A percentile compares a stretch with the other conserved stretches of the same genome.
These are phyloP conservation scores for Coilia nasus DNA, from an alignment of 2,797 vertebrate species.

Conservation along the genomic window DNA sequence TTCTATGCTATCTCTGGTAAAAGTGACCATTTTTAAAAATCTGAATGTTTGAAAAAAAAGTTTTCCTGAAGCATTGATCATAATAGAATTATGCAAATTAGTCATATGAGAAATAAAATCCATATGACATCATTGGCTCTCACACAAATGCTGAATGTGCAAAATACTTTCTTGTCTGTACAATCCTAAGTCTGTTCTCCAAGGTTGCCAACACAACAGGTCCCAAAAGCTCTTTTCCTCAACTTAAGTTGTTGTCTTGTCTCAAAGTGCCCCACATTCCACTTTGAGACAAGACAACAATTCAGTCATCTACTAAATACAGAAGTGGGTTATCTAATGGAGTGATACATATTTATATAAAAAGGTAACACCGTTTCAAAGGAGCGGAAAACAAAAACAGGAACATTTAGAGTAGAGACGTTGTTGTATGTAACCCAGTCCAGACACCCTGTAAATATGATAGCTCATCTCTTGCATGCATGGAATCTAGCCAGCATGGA, in stretches of 20 bases:
- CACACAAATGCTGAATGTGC: background rate
- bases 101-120: constrained; percentile 6
- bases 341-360: background rate
- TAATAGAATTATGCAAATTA: background rate
- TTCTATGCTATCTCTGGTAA: background rate
- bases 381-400: background rate
- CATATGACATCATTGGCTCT: constrained; percentile 5
- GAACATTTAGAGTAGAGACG: background rate
- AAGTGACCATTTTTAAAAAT: background rate
- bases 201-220: background rate
- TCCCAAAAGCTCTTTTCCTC: background rate
- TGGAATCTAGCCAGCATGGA: background rate
- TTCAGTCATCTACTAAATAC: background rate
- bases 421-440: background rate
- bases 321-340: background rate
- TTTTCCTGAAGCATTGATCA: background rate
- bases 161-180: background rate
- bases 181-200: background rate
- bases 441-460: background rate
- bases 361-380: constrained; percentile 1
- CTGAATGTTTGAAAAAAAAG: too few species aligned
- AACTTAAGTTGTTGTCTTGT: background rate
- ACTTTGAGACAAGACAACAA: background rate
- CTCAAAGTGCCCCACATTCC: background rate
- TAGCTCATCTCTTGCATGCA: background rate